Evolutionary conservation across 2,113 vertebrate species (phyloP), one percentile per base, ranked within the genome.

Genomic region (Numida meleagris): DNA sequence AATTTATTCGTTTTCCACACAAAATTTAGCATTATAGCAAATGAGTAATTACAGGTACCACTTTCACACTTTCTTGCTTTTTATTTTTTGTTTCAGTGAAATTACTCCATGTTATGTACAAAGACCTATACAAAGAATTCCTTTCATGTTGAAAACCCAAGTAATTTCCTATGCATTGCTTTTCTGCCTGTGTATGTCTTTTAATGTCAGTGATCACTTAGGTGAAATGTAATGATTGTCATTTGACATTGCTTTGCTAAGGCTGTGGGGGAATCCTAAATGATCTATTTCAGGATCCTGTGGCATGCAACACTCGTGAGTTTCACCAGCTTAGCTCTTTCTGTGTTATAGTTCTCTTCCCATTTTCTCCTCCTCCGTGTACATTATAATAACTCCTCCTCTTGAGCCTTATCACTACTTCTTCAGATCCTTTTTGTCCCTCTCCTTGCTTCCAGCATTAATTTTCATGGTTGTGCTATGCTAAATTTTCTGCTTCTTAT

Each of bases 401-500:
- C 77, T 76, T 77, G 85, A 90, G n/a, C 82, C 73, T 77, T 81
- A 57, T 70, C 83, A 50, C 33, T 65, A 81, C 33, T 96, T 94
- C 65, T 93, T 95, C 34, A 95, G 43, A 94, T 92, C 43, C 43
- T 89, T 86, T 83, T 82, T 95, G 71, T 80, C 61, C 79, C 74
- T 70, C 43, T 73, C 59, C 79, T 75, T 88, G 70, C 86, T 88
- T 95, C 40, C 55, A 88, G 89, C 18, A 71, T 84, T 72, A 75
- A 90, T 96, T 90, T 95, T 66, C 90, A 86, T 77, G 65, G 89
- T 45, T 91, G 12, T 45, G 67, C 34, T 76, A 82, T 51, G 70
- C 63, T 77, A 67, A 67, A 91, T 82, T 96, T 95, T 88, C 79
- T 95, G 33, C 93, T 88, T 82, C 82, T 95, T 91, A 75, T 65